Evolutionary conservation across 2,888 invertebrate genomes (phyloP).

Genomic region (Drosophila monieri): DNA sequence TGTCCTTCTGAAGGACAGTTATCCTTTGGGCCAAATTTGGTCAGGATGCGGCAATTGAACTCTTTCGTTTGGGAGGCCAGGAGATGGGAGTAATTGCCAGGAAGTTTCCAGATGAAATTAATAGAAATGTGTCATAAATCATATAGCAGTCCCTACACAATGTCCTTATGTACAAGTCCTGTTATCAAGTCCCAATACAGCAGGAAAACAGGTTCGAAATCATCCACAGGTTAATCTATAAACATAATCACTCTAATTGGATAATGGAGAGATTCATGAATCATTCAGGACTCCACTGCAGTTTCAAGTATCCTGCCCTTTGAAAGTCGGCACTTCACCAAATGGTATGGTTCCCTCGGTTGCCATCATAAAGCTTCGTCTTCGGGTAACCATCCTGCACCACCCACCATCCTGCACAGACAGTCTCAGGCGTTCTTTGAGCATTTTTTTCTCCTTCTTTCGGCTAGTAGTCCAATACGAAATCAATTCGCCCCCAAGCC

Average conservation of each 20-base stretch:
- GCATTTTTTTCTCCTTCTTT: slow-evolving; percentile 1
- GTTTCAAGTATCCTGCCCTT: neutral
- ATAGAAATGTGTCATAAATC: neutral
- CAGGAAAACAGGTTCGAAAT: too few species aligned
- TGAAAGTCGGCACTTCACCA: neutral
- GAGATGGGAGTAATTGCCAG: neutral
- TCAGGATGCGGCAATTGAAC: slow-evolving; percentile 21
- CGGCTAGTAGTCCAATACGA: slow-evolving; percentile 44
- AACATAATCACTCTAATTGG: neutral
- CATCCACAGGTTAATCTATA: neutral
- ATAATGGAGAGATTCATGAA: neutral
- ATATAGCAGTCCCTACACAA: too few species aligned
- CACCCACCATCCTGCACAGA: slow-evolving; percentile 24
- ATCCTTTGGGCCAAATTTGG: neutral
- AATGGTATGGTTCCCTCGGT: neutral
- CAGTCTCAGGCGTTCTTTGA: neutral
- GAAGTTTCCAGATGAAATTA: neutral
- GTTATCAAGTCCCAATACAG: too few species aligned
- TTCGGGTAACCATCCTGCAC: neutral
- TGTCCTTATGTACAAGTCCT: too few species aligned
- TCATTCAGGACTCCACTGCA: neutral
- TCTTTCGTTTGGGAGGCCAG: slow-evolving; percentile 26
- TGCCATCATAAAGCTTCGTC: neutral
- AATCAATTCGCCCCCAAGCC: slow-evolving; percentile 57
- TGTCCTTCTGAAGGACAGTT: neutral